These are phyloP conservation scores for Pocillopora damicornis DNA, from an alignment of 64 coral and sea anemone species.

Conservation along the genomic window DNA sequence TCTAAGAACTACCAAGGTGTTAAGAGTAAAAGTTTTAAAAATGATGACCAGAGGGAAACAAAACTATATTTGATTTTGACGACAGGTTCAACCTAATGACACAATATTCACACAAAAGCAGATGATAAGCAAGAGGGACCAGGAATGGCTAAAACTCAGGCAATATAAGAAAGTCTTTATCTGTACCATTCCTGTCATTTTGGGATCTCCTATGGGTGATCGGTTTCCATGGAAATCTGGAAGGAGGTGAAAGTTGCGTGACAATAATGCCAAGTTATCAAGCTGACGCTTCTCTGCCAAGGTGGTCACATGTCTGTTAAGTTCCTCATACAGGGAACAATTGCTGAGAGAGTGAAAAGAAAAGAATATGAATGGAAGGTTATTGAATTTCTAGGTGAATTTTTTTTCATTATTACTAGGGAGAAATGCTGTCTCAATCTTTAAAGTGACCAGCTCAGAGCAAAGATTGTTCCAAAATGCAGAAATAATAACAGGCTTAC, in stretches of 20 bases:
- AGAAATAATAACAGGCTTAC: too few species aligned
- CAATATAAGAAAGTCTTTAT: neutral
- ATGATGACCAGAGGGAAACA: too few species aligned
- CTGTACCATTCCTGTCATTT: slow-evolving; percentile 91
- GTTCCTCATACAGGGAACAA: slow-evolving; percentile 55
- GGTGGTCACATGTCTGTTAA: slow-evolving; percentile 32
- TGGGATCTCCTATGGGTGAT: slow-evolving; percentile 83
- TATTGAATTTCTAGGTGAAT: neutral
- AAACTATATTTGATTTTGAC: too few species aligned
- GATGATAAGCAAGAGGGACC: neutral
- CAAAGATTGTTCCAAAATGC: too few species aligned
- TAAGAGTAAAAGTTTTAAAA: too few species aligned
- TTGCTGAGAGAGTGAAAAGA: slow-evolving; percentile 15
- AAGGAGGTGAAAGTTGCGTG: slow-evolving; percentile 72
- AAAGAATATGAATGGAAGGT: neutral
- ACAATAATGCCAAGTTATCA: slow-evolving; percentile 51
- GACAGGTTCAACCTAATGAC: too few species aligned
- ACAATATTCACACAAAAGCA: too few species aligned
- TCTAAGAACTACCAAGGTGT: too few species aligned
- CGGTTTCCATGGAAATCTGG: slow-evolving; percentile 99
- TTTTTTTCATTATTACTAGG: too few species aligned
- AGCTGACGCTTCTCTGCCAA: slow-evolving; percentile 29
- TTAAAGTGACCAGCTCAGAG: too few species aligned
- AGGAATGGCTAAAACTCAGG: neutral
- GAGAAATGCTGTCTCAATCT: too few species aligned